Base-by-base conservation (phyloP, 2,888 invertebrate species). In the Caenorhabditis auriculariae region DNA sequence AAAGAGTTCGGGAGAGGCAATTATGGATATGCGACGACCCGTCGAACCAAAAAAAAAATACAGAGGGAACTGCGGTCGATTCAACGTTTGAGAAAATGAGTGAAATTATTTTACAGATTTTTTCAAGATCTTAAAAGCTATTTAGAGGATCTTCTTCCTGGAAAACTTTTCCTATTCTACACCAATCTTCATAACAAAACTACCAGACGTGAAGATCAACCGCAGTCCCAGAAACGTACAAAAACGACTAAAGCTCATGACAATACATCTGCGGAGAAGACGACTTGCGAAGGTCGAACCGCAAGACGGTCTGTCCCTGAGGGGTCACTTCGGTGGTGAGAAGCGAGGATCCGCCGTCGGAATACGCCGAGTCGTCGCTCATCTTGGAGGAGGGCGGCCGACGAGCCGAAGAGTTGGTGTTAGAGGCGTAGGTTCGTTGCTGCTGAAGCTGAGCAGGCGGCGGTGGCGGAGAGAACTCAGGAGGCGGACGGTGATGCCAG, bases 341-440 rank as follows among this genome's bases (percentile, higher is more conserved):
- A 60, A 70, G 62, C n/a, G 64, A 67, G 2, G 67, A 67, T n/a
- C 71, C 66, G 24, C 64, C 66, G 38, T 75, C 75, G 26, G 71
- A 73, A 49, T 75, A 75, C 21, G 72, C 74, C n/a, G 74, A 74
- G 52, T 75, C 75, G 52, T 75, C 75, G 32, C 67, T 66, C 63
- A 70, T 63, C 24, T 69, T 69, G 28, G 62, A 65, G 39, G 64
- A 63, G 12, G 67, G 67, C 4, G 70, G 65, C 3, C 67, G 65
- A 9, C 67, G 41, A 27, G 54, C 50, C 17, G 59, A 50, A 7
- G 63, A 50, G 19, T 56, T 54, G 35, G 48, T 58, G 1, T 53
- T 57, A 63, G 5, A 51, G 38, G 15, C 54, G 48, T 2, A 42
- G 48, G 23, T 49, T 44, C 17, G 58, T 17, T 12, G 57, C 57